phyloP scores from a whole-genome alignment of 1,140 invertebrate genomes.

The Penaeus vannamei region DNA sequence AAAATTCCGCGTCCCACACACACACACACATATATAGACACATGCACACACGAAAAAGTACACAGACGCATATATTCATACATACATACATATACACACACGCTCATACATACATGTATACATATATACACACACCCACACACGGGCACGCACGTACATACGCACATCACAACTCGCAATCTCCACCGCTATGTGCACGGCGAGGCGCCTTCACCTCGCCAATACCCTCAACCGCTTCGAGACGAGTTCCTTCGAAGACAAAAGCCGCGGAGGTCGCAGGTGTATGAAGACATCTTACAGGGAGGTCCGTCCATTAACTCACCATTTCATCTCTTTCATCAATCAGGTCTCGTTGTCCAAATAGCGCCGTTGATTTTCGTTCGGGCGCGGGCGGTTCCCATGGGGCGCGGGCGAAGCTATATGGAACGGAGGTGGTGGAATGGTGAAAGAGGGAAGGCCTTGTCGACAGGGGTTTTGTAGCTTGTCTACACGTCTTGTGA shows the following conservation, averaged over 20 bases:
- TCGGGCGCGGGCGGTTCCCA: not conserved
- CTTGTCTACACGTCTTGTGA: conserved; percentile 56
- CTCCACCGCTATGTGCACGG: too few relatives aligned
- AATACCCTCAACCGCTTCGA: too few relatives aligned
- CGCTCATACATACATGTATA: too few relatives aligned
- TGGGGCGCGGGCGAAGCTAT: not conserved
- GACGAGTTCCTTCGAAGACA: conserved; percentile 16
- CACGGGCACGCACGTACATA: too few relatives aligned
- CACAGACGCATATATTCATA: too few relatives aligned
- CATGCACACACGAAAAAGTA: too few relatives aligned
- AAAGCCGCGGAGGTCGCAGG: conserved; percentile 29
- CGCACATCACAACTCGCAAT: too few relatives aligned
- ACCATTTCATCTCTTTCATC: conserved; percentile 60
- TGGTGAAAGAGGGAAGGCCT: not conserved
- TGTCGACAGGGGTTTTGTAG: conserved; percentile 55
- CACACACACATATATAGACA: too few relatives aligned
- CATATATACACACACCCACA: too few relatives aligned
- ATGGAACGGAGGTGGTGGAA: not conserved
- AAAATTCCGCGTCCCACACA: too few relatives aligned
- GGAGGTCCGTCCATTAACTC: conserved; percentile 58
- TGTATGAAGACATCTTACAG: conserved; percentile 58
- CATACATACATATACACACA: too few relatives aligned
- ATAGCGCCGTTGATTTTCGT: not conserved
- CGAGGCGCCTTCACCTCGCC: too few relatives aligned
- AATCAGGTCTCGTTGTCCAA: conserved; percentile 49